Conservation (phyloP, 2,888 invertebrate species). For the Machimus rusticus region DNA sequence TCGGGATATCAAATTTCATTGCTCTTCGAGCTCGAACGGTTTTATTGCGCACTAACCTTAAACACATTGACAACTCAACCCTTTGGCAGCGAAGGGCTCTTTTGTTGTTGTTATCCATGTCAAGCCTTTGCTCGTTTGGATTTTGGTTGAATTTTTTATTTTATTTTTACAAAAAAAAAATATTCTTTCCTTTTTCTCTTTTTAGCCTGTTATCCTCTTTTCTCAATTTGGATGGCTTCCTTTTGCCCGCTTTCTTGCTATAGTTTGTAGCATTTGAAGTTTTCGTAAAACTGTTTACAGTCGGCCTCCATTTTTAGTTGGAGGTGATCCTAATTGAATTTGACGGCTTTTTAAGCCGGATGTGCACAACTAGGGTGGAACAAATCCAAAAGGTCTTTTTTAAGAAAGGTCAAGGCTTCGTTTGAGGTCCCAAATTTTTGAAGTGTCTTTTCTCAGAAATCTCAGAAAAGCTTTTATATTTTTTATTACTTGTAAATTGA, state of each 20-base stretch:
- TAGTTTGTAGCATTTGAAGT: slow-evolving; percentile 3
- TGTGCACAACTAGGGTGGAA: slow-evolving; percentile 10
- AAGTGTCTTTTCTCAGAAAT: neutral
- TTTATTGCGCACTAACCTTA: slow-evolving; percentile 50
- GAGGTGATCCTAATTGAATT: neutral
- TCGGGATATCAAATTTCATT: slow-evolving; percentile 36
- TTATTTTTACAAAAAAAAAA: neutral
- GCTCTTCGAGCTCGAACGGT: slow-evolving; percentile 38
- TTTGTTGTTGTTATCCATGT: slow-evolving; percentile 34
- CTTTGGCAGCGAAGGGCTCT: slow-evolving; percentile 34
- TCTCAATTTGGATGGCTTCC: slow-evolving; percentile 22
- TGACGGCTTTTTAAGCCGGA: slow-evolving; percentile 6
- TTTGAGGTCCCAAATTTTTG: neutral
- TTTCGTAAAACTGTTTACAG: slow-evolving; percentile 15
- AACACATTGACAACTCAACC: slow-evolving; percentile 49
- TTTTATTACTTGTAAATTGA: neutral
- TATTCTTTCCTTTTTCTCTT: neutral
- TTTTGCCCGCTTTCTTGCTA: neutral
- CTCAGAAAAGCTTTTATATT: neutral
- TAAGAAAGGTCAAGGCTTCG: neutral
- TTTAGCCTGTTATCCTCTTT: neutral
- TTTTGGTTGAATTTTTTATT: neutral
- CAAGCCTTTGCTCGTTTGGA: neutral
- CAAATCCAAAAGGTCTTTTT: neutral
- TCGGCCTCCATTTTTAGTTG: slow-evolving; percentile 4